phyloP scores from a whole-genome alignment of 2,888 invertebrate species.

The Lepidochrysops patricia region DNA sequence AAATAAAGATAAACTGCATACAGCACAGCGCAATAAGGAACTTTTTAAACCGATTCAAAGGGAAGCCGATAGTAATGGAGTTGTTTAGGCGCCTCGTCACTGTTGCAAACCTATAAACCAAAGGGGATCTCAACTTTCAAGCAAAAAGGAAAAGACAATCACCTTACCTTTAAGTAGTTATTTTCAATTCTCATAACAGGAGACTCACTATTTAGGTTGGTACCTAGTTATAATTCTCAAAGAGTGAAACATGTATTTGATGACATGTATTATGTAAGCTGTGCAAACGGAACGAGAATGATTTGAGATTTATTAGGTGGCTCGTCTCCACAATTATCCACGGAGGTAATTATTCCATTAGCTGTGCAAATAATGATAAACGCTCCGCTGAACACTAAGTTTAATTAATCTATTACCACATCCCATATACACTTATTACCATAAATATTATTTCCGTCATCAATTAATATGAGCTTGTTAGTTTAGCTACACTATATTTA shows the following conservation, averaged over 20 bases:
- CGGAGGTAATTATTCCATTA: slow-evolving; percentile 61
- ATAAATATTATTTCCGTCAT: not conserved
- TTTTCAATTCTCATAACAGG: no score
- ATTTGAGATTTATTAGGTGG: slow-evolving; percentile 33
- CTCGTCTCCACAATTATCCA: slow-evolving; percentile 40
- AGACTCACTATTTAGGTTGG: no score
- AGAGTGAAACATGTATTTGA: not conserved
- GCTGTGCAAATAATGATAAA: slow-evolving; percentile 62
- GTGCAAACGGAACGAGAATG: slow-evolving; percentile 27
- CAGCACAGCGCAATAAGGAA: no score
- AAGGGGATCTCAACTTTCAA: no score
- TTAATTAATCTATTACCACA: slow-evolving; percentile 28
- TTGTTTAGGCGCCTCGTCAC: no score
- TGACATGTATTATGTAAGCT: not conserved
- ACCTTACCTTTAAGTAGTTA: no score
- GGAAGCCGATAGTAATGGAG: no score
- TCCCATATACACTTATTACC: slow-evolving; percentile 1
- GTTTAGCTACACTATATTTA: not conserved
- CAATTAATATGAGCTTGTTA: not conserved
- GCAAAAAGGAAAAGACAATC: no score
- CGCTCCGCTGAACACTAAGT: slow-evolving; percentile 43
- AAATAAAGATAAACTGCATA: no score
- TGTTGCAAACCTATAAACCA: no score
- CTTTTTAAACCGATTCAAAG: no score
- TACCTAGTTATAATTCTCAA: no score